Conservation (phyloP, 1,140 invertebrate genomes). For the Antheraea mylitta region DNA sequence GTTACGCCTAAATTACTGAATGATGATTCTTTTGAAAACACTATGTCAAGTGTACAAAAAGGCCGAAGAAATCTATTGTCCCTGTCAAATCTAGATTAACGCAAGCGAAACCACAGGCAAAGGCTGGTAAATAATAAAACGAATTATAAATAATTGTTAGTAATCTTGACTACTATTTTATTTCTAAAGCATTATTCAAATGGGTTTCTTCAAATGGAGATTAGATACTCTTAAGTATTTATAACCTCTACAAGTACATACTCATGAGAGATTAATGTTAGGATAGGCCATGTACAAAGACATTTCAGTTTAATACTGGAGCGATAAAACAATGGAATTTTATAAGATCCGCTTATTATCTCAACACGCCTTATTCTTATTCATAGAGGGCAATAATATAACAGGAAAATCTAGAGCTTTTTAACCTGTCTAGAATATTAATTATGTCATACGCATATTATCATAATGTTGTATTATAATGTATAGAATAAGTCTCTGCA, state of each 20-base stretch:
- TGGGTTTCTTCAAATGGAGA: background rate
- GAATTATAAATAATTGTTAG: background rate
- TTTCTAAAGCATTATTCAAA: background rate
- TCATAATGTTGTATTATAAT: background rate
- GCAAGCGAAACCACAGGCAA: too few species aligned
- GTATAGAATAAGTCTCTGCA: background rate
- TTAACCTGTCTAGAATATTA: constrained; percentile 8
- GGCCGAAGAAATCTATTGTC: too few species aligned
- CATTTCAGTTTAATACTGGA: background rate
- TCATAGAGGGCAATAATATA: constrained; percentile 4
- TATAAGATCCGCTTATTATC: constrained; percentile 1
- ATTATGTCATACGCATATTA: background rate
- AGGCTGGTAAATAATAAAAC: too few species aligned
- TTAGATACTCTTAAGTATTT: background rate
- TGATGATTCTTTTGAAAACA: too few species aligned
- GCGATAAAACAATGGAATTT: constrained; percentile 3
- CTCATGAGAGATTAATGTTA: background rate
- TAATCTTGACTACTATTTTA: background rate
- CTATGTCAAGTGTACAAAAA: too few species aligned
- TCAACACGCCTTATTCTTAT: background rate
- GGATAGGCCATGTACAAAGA: background rate
- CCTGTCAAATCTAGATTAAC: too few species aligned
- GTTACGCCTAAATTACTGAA: too few species aligned
- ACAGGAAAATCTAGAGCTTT: constrained; percentile 10
- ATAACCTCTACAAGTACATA: background rate